A percentile compares a stretch with the other conserved stretches of the same genome.
Evolutionary conservation across 1,140 invertebrate species (phyloP).

Genomic region (Drosophila mojavensis): DNA sequence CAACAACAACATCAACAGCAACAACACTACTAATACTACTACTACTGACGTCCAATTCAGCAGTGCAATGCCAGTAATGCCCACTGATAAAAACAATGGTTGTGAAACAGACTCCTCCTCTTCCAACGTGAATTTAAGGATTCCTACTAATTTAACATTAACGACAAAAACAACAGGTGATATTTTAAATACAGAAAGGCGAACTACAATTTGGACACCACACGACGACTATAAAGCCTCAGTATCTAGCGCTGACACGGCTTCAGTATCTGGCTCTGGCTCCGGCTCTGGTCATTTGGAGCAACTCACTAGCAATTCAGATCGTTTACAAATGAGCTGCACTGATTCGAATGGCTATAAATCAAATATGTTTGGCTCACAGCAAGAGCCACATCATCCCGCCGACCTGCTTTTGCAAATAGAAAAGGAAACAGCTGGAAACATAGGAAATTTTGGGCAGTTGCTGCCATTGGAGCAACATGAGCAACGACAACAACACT

Average conservation of each 20-base stretch:
- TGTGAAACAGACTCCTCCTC: constrained; percentile 67
- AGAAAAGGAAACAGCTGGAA: constrained; percentile 45
- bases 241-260: background rate
- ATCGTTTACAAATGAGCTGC: constrained; percentile 18
- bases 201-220: constrained; percentile 59
- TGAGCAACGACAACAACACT: constrained; percentile 40
- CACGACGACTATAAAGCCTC: constrained; percentile 49
- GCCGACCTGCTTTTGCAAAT: constrained; percentile 60
- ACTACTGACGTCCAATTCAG: constrained; percentile 28
- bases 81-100: constrained; percentile 70
- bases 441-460: constrained; percentile 35
- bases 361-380: constrained; percentile 38
- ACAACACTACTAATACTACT: too few species aligned
- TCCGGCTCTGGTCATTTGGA: background rate
- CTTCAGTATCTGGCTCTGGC: background rate
- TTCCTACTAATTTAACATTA: constrained; percentile 69
- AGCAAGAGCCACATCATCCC: constrained; percentile 19
- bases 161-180: constrained; percentile 64
- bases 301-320: constrained; percentile 14
- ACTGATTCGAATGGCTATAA: constrained; percentile 15
- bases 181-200: constrained; percentile 58
- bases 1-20: too few species aligned
- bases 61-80: constrained; percentile 23
- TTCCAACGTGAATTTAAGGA: constrained; percentile 67
- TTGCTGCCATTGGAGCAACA: constrained; percentile 40